A percentile compares a stretch with the other conserved stretches of the same genome.
Evolutionary conservation across 2,797 vertebrate species (phyloP).

Genomic region (Nyctibius grandis): DNA sequence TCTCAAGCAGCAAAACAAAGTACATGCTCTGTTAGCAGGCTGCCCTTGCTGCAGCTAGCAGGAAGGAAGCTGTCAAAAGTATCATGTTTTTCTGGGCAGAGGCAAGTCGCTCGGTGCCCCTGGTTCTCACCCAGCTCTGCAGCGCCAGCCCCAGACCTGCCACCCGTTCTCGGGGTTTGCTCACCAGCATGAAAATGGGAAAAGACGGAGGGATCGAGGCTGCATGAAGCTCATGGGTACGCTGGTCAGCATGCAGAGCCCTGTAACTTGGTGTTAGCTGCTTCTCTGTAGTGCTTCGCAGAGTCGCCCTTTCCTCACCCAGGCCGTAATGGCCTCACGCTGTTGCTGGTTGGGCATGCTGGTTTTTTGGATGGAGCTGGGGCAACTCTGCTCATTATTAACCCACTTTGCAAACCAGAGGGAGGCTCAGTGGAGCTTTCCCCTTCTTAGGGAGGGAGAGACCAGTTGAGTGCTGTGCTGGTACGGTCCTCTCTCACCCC

Average conservation of each 20-base stretch:
- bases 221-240: fast-evolving
- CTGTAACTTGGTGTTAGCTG: neutral
- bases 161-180: neutral
- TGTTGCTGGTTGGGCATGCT: neutral
- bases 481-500: neutral
- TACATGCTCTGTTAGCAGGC: fast-evolving
- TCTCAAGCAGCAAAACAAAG: neutral
- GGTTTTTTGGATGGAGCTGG: neutral
- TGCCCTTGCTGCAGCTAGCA: neutral
- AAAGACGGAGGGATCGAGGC: neutral
- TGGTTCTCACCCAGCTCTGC: neutral
- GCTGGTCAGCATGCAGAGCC: neutral
- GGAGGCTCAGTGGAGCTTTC: neutral
- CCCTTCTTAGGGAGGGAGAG: neutral
- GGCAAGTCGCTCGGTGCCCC: neutral
- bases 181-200: neutral
- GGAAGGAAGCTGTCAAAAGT: neutral
- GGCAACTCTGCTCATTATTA: neutral
- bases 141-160: neutral
- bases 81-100: neutral
- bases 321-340: too few species aligned
- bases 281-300: neutral
- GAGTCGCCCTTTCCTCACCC: neutral
- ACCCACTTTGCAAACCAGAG: neutral
- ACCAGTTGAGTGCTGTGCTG: neutral